Base-by-base conservation (phyloP, 2,113 vertebrate genomes). In the Eublepharis macularius region DNA sequence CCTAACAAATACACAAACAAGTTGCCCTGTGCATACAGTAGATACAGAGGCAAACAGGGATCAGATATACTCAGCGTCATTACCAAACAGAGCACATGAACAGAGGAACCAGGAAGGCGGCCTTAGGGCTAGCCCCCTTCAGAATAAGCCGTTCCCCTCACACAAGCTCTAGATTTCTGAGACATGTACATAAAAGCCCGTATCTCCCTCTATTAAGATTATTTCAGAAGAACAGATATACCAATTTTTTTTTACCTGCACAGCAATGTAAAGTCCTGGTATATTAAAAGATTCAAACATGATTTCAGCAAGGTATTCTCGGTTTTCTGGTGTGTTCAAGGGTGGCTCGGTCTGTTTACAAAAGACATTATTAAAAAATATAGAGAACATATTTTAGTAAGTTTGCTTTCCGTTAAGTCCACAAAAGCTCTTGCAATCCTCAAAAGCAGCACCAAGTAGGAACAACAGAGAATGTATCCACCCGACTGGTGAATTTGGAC, bases 261-360 rank as follows among this genome's bases (percentile, higher is more conserved):
- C 98, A 51, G 98, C 98, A 70, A 98, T 98, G 94, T 98, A 98
- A 87, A 98, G 97, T 85, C 97, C 98, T 68, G 98, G 98, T 26
- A 98, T 95, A 72, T 97, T 98, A 93, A 98, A 98, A 4, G 98
- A 98, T 81, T 98, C 98, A 13, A 98, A 98, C 98, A 98, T 98
- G 83, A 98, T 97, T 93, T 98, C 98, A n/a, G 98, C 98, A 85
- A 98, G 96, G 84, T 98, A 98, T 34, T 98, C 98, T 93, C 98
- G 96, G 90, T 98, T 98, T 94, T 98, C 98, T 76, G 97, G 97
- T 0, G 97, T 98, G 91, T 98, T 98, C 91, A 98, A 89, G 0
- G 97, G 98, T 90, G 98, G 97, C 69, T 98, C 97, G 88, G 98
- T 98, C 97, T 98, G 93, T 9, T 88, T 88, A 63, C 60, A 76